phyloP scores from a whole-genome alignment of 37 sponge, comb jelly and placozoan species.

The Mnemiopsis leidyi region DNA sequence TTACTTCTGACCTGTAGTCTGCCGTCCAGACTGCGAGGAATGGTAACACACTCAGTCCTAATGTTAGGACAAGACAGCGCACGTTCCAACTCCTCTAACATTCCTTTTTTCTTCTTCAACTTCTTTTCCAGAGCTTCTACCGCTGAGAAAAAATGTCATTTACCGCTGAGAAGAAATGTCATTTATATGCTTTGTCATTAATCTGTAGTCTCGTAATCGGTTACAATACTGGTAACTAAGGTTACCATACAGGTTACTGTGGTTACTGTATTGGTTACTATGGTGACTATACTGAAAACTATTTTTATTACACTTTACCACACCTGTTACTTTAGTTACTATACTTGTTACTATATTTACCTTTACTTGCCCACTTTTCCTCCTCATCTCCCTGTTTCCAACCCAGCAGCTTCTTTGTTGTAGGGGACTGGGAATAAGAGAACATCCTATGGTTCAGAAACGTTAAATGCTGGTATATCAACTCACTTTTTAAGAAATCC shows the following conservation, averaged over 20 bases:
- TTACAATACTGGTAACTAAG: too few relatives aligned
- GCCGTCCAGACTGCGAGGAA: conserved; percentile 92
- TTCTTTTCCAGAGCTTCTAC: conserved; percentile 97
- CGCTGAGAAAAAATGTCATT: conserved; percentile 68
- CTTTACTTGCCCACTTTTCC: conserved; percentile 97
- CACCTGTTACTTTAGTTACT: too few relatives aligned
- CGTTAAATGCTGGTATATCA: too few relatives aligned
- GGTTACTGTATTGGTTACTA: too few relatives aligned
- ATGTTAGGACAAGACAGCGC: conserved; percentile 86
- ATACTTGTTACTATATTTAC: too few relatives aligned
- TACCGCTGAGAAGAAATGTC: too few relatives aligned
- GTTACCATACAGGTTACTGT: too few relatives aligned
- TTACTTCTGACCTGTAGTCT: conserved; percentile 84
- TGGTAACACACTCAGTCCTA: conserved; percentile 90
- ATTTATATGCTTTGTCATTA: too few relatives aligned
- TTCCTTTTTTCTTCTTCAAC: conserved; percentile 94
- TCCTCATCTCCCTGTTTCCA: conserved; percentile 99
- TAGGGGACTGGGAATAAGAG: conserved; percentile 80
- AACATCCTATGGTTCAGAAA: conserved; percentile 66
- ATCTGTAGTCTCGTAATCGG: too few relatives aligned
- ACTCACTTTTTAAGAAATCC: too few relatives aligned
- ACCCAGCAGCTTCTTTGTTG: conserved; percentile 92
- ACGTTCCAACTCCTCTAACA: conserved; percentile 92
- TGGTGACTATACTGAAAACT: too few relatives aligned
- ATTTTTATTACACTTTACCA: too few relatives aligned